A percentile compares a stretch with the other conserved stretches of the same genome.
phyloP scores from a whole-genome alignment of 1,140 invertebrate genomes.

The Diplogasteroides magnus region DNA sequence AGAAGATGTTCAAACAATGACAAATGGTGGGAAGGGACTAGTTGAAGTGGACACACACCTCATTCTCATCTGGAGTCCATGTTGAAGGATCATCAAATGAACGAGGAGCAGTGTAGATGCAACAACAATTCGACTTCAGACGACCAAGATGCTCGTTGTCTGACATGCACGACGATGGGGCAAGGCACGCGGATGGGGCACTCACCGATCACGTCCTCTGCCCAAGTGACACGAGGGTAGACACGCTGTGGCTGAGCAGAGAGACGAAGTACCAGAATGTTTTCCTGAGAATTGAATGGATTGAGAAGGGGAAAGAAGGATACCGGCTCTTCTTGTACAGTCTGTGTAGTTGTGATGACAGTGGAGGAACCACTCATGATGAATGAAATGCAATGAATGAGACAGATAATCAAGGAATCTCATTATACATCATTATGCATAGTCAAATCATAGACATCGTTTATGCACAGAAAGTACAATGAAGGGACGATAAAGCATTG shows the following conservation, averaged over 20 bases:
- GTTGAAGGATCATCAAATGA: constrained; percentile 45
- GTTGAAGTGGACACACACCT: constrained; percentile 4
- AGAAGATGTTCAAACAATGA: not conserved
- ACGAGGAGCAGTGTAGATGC: constrained; percentile 43
- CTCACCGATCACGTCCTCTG: constrained; percentile 19
- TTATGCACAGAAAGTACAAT: not conserved
- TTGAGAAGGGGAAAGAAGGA: not conserved
- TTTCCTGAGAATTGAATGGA: constrained; percentile 4
- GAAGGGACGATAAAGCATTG: not conserved
- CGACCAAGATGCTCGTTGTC: constrained; percentile 45
- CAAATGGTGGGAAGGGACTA: not conserved
- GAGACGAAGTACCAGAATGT: constrained; percentile 33
- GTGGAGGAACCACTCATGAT: too few species aligned
- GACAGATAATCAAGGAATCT: not conserved
- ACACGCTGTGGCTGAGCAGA: constrained; percentile 3
- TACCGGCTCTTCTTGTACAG: too few species aligned
- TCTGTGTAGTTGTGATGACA: too few species aligned
- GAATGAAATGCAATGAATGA: not conserved
- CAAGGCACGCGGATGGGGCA: not conserved
- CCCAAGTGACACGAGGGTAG: constrained; percentile 37
- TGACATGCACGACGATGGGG: constrained; percentile 3
- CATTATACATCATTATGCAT: not conserved
- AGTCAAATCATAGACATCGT: not conserved
- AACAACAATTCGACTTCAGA: constrained; percentile 46
- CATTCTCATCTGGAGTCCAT: constrained; percentile 42